A percentile compares a stretch with the other conserved stretches of the same genome.
Conservation (phyloP, 23 tunicate species). For the Styela plicata region DNA sequence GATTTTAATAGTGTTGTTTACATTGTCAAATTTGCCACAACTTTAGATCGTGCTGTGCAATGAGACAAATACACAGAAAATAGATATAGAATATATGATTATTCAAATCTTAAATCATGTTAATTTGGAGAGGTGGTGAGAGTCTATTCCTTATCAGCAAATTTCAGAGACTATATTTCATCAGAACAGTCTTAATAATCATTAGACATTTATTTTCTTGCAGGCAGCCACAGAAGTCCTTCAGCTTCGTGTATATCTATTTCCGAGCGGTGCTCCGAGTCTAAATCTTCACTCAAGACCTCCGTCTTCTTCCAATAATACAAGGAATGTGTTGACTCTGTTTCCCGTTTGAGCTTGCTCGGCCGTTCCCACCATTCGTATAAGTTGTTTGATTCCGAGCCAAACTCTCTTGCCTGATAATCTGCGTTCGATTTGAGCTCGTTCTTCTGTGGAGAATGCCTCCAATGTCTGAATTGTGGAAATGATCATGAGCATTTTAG, state of each 20-base stretch:
- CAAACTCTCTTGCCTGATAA: constrained; percentile 39
- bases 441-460: constrained; percentile 60
- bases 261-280: neutral
- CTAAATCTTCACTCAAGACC: constrained; percentile 15
- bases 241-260: neutral
- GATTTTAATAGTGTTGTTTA: no score
- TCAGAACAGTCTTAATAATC: neutral
- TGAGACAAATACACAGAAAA: no score
- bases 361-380: constrained; percentile 78
- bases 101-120: neutral
- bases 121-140: neutral
- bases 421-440: constrained; percentile 34
- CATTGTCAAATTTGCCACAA: no score
- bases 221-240: neutral
- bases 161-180: neutral
- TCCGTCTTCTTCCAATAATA: constrained; percentile 68
- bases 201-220: neutral
- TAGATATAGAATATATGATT: no score
- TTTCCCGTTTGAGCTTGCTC: constrained; percentile 51
- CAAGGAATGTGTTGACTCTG: constrained; percentile 55
- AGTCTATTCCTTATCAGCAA: no score
- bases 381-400: constrained; percentile 76
- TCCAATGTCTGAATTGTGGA: constrained; percentile 57
- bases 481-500: no score
- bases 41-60: no score